Base-by-base conservation (phyloP, 1,140 invertebrate genomes). In the Cryptotermes secundus region DNA sequence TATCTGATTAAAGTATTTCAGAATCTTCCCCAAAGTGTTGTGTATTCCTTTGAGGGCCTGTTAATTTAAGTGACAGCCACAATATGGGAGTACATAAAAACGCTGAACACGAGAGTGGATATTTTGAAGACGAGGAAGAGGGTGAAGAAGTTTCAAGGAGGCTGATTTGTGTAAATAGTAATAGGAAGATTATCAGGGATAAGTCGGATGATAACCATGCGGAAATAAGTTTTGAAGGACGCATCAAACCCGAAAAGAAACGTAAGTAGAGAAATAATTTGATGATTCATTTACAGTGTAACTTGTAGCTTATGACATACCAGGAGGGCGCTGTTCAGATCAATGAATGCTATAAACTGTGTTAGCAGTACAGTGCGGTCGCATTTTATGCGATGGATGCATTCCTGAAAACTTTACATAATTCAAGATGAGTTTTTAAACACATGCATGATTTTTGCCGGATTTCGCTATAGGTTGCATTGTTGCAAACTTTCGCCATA, bases 21-120 rank as follows among this genome's bases (percentile, higher is more conserved):
- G 14, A 72, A 72, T 22, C 26, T 31, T n/a, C n/a, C 3, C 26
- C n/a, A 26, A 49, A 49, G 45, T 49, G 45, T 12, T 3, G 19
- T 72, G 59, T 72, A 10, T 72, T 9, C 1, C 31, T 72, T 72
- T 72, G 7, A 9, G 3, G 38, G 1, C 1, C 45, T 14, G 3
- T 49, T 14, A 19, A 49, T 49, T 49, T 31, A 31, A 72, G 80
- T 38, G 80, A 81, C 34, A 26, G 80, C n/a, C 34, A 34, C 34
- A 53, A 42, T 31, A 88, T 88, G 87, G 85, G 85, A 4, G 85
- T 84, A n/a, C 85, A 85, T 79, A 89, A 89, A 79, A 87, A 88
- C 83, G 87, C 87, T 14, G 89, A 89, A 83, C 87, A 89, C 86
- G 89, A 90, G 85, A 89, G 89, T 80, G 89, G 89, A 1, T 90